These are phyloP conservation scores for Rhagoletis pomonella DNA, from an alignment of 1,140 invertebrate species.

Conservation along the genomic window DNA sequence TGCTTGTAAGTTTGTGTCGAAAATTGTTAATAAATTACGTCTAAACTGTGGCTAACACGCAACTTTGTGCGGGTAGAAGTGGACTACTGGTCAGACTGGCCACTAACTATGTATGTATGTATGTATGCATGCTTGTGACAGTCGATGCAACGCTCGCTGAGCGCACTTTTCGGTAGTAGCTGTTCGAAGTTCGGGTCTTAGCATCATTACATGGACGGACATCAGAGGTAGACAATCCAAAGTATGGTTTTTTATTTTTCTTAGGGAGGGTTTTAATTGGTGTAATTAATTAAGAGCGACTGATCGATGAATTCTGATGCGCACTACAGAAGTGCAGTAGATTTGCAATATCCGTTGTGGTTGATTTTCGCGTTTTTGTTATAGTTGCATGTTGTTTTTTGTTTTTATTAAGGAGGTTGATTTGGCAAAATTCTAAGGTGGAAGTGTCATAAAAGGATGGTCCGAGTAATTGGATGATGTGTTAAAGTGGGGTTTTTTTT, in stretches of 20 bases:
- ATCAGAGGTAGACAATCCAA: background rate
- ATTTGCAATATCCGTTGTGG: background rate
- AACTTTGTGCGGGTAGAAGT: conserved; percentile 4
- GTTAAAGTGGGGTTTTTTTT: background rate
- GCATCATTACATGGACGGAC: background rate
- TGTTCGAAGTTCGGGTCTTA: background rate
- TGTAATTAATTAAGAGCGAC: conserved; percentile 45
- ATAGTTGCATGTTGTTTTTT: too few species aligned
- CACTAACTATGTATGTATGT: background rate
- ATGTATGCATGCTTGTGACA: background rate
- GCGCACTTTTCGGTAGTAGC: background rate
- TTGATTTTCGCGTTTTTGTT: background rate
- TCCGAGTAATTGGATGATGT: background rate
- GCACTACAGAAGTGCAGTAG: background rate
- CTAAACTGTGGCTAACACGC: conserved; percentile 52
- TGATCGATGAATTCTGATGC: conserved; percentile 1
- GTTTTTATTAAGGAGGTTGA: too few species aligned
- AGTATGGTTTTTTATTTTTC: conserved; percentile 44
- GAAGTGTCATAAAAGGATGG: background rate
- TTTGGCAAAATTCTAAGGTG: background rate
- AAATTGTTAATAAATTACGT: conserved; percentile 51
- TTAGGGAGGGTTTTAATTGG: conserved; percentile 23
- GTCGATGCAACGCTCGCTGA: background rate
- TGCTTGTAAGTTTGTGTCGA: conserved; percentile 45
- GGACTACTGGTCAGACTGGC: background rate